A percentile compares a stretch with the other conserved stretches of the same genome.
Conservation (phyloP, 2,888 invertebrate genomes). For the Drosophila yooni region DNA sequence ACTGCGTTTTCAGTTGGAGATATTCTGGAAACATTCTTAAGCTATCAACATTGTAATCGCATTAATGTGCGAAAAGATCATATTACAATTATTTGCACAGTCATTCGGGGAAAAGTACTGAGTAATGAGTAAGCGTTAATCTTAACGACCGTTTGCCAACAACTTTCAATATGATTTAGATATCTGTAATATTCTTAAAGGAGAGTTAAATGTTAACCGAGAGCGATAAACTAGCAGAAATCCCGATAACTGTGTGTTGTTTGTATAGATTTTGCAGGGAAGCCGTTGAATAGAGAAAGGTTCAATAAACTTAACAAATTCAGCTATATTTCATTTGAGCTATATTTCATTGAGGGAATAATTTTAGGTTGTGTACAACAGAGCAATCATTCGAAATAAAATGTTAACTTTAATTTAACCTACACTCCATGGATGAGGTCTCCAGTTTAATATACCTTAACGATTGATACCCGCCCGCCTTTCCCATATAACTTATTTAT, state of each 20-base stretch:
- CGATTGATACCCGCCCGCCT: not conserved
- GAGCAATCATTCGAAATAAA: not conserved
- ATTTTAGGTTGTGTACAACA: not conserved
- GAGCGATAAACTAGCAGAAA: not conserved
- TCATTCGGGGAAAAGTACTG: not conserved
- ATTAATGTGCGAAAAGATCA: not conserved
- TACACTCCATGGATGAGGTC: not conserved
- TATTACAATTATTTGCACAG: not conserved
- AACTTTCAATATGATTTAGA: not conserved
- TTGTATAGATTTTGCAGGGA: not conserved
- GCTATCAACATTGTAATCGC: not conserved
- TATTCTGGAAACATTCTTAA: conserved; percentile 7
- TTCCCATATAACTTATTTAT: not conserved
- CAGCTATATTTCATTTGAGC: not conserved
- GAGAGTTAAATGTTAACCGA: not conserved
- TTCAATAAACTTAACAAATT: not conserved
- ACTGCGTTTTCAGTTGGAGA: conserved; percentile 9
- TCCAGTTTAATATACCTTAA: conserved; percentile 5
- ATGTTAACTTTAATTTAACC: not conserved
- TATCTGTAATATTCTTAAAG: not conserved
- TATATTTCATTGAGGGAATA: not conserved
- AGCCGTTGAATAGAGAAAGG: not conserved
- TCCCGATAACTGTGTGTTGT: not conserved
- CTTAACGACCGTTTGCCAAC: not conserved
- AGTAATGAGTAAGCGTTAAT: not conserved